These are phyloP conservation scores for Aleiodes sp. DNA, from an alignment of 1,140 invertebrate species.

Conservation along the genomic window DNA sequence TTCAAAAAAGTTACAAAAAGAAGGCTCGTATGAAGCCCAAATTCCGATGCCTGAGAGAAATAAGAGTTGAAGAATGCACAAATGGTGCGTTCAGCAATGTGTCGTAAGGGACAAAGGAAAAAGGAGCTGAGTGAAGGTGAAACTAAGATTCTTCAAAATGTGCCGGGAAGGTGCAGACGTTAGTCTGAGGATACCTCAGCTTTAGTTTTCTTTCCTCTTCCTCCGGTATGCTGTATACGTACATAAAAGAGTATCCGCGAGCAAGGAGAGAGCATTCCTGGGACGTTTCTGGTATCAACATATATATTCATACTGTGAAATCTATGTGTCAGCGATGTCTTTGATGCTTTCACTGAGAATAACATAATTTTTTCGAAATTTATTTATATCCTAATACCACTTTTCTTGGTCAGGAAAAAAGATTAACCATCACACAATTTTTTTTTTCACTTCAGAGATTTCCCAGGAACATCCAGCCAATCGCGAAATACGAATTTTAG, in stretches of 20 bases:
- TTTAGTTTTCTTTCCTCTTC: background rate
- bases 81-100: constrained; percentile 35
- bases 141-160: constrained; percentile 22
- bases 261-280: background rate
- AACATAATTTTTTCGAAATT: too few species aligned
- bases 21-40: constrained; percentile 46
- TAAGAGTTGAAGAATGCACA: constrained; percentile 30
- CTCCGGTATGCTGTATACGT: background rate
- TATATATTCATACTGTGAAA: background rate
- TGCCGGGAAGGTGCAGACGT: background rate
- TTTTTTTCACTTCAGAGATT: background rate
- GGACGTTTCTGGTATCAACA: background rate
- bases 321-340: background rate
- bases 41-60: constrained; percentile 43
- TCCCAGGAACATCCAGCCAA: background rate
- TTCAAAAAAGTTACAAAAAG: constrained; percentile 33
- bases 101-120: constrained; percentile 15
- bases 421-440: too few species aligned
- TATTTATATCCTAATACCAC: too few species aligned
- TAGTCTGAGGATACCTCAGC: background rate
- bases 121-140: constrained; percentile 27
- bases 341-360: background rate
- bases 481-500: background rate
- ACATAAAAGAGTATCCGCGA: background rate
- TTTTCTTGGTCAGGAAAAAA: too few species aligned